Base-by-base conservation (phyloP, 1,140 invertebrate genomes). In the Sesamia nonagrioides region DNA sequence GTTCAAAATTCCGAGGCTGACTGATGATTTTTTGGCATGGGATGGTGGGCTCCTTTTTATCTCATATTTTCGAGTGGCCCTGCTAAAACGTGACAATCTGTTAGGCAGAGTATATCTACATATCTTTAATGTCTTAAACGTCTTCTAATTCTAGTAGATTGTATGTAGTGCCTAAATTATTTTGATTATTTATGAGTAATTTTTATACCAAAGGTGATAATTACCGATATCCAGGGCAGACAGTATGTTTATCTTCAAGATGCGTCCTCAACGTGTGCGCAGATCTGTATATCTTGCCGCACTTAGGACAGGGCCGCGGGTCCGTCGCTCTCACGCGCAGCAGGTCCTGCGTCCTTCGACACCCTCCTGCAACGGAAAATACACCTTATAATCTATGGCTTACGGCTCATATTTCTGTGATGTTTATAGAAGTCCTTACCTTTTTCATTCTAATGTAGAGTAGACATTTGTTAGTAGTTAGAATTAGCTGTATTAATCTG, bases 241-340 rank as follows among this genome's bases (percentile, higher is more conserved):
- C 97, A 5, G 98, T 98, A 92, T 98, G 98, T 89, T 98, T 98
- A 90, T 98, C 98, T 92, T 98, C 98, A 75, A 98, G 95, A 94
- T 98, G 98, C 5, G 98, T 98, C 60, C 98, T 96, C 77, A 98
- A 95, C 0, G 98, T 98, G 89, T 98, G 98, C 1, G 98, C 98
- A 6, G 98, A 98, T 33, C 98, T 96, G 91, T 99, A 98, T 89
- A 98, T 98, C 95, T 99, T 99, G 2, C 98, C 98, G 91, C 98
- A 98, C 91, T 98, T 98, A 8, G 98, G 98, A 93, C 98, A 99
- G 0, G 98, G 98, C 35, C 98, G 95, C 0, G 98, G 98, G 95
- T 99, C 98, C 15, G 98, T 99, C 0, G 98, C 98, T 82, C 98
- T 96, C 15, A 99, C 98, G 84, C 98, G 96, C 91, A 97, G 96